Conservation (phyloP, 2,797 vertebrate genomes). For the Tolypeutes matacus region DNA sequence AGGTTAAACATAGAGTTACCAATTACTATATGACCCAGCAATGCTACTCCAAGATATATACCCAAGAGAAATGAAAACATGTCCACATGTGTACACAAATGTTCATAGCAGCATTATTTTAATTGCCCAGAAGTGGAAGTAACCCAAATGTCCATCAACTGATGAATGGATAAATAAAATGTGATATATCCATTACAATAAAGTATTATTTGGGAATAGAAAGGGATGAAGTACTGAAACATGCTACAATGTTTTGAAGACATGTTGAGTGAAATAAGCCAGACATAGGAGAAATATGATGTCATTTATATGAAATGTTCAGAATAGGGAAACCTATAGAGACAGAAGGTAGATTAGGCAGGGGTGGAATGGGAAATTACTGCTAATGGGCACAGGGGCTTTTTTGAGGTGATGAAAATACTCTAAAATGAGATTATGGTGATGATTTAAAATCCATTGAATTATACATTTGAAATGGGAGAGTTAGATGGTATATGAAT, state of each 20-base stretch:
- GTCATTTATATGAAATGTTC: background rate
- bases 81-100: background rate
- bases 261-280: background rate
- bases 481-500: background rate
- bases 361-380: background rate
- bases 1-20: no score
- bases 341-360: background rate
- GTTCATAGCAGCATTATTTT: background rate
- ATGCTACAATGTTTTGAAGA: background rate
- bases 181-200: background rate
- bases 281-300: background rate
- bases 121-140: background rate
- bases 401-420: background rate
- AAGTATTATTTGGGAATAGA: background rate
- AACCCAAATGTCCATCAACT: background rate
- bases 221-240: background rate
- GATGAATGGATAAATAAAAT: conserved; percentile 12
- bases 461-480: background rate
- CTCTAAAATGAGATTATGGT: conserved; percentile 14
- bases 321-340: background rate
- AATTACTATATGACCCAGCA: background rate
- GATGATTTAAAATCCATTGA: background rate
- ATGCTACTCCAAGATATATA: background rate
- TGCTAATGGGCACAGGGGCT: background rate
- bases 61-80: background rate